phyloP scores from a whole-genome alignment of 2,113 vertebrate genomes.

The Pseudorasbora parva region DNA sequence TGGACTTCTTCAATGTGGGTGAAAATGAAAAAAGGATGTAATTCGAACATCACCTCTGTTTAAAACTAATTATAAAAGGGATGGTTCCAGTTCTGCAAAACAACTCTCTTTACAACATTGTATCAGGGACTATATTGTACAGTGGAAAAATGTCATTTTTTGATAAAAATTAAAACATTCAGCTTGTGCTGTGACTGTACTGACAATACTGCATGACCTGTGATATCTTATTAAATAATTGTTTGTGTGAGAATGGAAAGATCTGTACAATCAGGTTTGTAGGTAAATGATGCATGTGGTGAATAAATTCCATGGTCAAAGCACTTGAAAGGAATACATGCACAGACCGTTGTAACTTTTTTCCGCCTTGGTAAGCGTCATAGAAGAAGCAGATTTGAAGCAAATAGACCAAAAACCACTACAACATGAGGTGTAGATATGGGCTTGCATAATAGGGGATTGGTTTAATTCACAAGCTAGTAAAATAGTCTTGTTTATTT shows the following conservation, averaged over 20 bases:
- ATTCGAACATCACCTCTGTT: not conserved
- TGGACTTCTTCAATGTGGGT: not conserved
- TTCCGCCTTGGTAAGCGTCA: not conserved
- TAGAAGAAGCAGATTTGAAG: not conserved
- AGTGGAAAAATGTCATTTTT: too few species aligned
- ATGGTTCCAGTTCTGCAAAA: not conserved
- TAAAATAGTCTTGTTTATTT: not conserved
- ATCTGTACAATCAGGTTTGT: not conserved
- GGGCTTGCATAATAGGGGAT: not conserved
- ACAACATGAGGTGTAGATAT: not conserved
- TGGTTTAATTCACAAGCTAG: not conserved
- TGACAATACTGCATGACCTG: not conserved
- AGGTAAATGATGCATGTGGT: not conserved
- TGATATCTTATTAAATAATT: not conserved
- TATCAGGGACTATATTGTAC: not conserved
- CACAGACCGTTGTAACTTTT: not conserved
- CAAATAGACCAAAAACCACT: not conserved
- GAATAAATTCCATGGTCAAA: conserved; percentile 19
- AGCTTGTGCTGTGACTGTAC: too few species aligned
- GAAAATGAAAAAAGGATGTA: conserved; percentile 5
- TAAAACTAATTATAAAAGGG: not conserved
- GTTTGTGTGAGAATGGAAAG: not conserved
- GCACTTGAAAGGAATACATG: not conserved
- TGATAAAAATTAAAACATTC: too few species aligned
- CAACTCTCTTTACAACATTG: too few species aligned